phyloP scores from a whole-genome alignment of 35 echinoderm and acorn worm species.

The Apostichopus californicus region DNA sequence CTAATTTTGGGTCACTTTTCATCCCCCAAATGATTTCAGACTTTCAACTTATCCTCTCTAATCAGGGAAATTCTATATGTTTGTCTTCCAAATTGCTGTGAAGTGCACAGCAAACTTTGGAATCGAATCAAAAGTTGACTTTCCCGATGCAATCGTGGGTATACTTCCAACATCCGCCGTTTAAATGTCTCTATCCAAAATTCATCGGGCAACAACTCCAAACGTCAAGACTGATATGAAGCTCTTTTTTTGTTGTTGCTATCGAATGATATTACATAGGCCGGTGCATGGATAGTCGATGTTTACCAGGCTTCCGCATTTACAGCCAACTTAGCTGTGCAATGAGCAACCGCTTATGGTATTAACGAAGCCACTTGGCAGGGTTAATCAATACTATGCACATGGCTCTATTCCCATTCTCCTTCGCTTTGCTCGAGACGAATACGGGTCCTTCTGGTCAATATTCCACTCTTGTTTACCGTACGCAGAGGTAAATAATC shows the following conservation, averaged over 20 bases:
- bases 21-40: background rate
- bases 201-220: background rate
- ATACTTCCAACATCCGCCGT: no score
- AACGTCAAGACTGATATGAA: background rate
- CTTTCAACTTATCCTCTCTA: background rate
- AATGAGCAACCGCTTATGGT: slow-evolving; percentile 19
- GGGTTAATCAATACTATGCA: slow-evolving; percentile 26
- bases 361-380: slow-evolving; percentile 32
- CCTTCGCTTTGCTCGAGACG: background rate
- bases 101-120: background rate
- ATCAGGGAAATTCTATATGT: background rate
- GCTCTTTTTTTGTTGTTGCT: no score
- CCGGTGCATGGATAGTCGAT: background rate
- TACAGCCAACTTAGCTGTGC: background rate
- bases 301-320: slow-evolving; percentile 27
- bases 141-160: background rate
- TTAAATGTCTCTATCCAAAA: background rate
- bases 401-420: background rate
- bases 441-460: slow-evolving; percentile 16
- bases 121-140: background rate
- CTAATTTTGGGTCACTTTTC: background rate
- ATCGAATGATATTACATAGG: background rate
- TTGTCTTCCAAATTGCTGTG: no score
- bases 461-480: slow-evolving; percentile 5
- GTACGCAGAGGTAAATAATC: background rate